phyloP scores from a whole-genome alignment of 1,140 invertebrate species.

The Melipona quadrifasciata region DNA sequence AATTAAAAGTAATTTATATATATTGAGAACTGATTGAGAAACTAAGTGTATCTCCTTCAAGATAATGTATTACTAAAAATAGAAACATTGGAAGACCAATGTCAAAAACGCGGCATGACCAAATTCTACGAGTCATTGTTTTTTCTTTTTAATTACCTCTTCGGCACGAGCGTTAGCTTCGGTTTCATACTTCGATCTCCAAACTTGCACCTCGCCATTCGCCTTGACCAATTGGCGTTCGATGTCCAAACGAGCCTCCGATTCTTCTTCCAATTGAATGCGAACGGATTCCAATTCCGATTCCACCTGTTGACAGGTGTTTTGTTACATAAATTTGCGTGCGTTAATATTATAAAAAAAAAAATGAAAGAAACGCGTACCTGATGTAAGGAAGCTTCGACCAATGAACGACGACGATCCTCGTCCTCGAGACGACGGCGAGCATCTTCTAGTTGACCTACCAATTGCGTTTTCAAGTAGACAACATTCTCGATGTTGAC shows the following conservation, averaged over 20 bases:
- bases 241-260: constrained; percentile 95
- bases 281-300: constrained; percentile 95
- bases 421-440: constrained; percentile 97
- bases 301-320: constrained; percentile 87
- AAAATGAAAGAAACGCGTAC: constrained; percentile 75
- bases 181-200: constrained; percentile 95
- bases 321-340: background rate
- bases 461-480: constrained; percentile 94
- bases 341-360: background rate
- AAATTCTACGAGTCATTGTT: background rate
- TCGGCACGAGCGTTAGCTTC: constrained; percentile 94
- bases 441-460: constrained; percentile 95
- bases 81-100: too few relatives aligned
- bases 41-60: too few relatives aligned
- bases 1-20: too few relatives aligned
- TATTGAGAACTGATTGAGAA: too few relatives aligned
- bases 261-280: constrained; percentile 97
- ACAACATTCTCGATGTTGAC: constrained; percentile 95
- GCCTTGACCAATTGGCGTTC: constrained; percentile 96
- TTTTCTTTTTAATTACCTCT: constrained; percentile 84
- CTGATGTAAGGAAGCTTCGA: constrained; percentile 94
- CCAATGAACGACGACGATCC: constrained; percentile 93
- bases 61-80: too few relatives aligned
- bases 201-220: constrained; percentile 93
- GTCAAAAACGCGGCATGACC: too few relatives aligned